Percentiles rank a stretch among this genome's conserved stretches.
These are phyloP conservation scores for Poeciliopsis gracilis DNA, from an alignment of 2,797 vertebrate species.

Conservation along the genomic window DNA sequence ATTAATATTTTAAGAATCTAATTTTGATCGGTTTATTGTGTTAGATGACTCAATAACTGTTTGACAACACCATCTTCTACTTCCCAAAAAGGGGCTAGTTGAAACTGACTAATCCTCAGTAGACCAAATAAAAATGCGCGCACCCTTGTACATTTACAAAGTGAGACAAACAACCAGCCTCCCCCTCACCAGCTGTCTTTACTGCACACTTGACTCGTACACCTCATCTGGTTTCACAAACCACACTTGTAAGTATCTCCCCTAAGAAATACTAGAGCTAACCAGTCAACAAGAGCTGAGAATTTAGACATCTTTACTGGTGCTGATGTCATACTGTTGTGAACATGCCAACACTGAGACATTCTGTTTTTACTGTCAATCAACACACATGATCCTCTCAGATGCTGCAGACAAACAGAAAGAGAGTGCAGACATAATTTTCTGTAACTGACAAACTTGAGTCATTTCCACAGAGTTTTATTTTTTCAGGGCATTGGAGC, in stretches of 20 bases:
- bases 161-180: background rate
- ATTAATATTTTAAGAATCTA: background rate
- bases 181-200: constrained; percentile 27
- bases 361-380: constrained; percentile 29
- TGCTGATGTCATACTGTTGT: constrained; percentile 16
- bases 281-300: constrained; percentile 46
- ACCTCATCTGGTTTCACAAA: constrained; percentile 57
- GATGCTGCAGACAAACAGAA: constrained; percentile 38
- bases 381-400: constrained; percentile 26
- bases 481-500: constrained; percentile 40
- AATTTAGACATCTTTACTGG: constrained; percentile 32
- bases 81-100: background rate
- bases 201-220: constrained; percentile 39
- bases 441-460: constrained; percentile 45
- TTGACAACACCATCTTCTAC: background rate
- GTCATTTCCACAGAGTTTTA: constrained; percentile 39
- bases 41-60: background rate
- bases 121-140: background rate
- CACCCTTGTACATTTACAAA: background rate
- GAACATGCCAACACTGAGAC: constrained; percentile 4
- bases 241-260: constrained; percentile 31
- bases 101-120: constrained; percentile 1
- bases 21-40: background rate
- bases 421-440: constrained; percentile 45
- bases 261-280: constrained; percentile 53